A percentile compares a stretch with the other conserved stretches of the same genome.
Conservation (phyloP, 2,888 invertebrate genomes). For the Lypha dubia region DNA sequence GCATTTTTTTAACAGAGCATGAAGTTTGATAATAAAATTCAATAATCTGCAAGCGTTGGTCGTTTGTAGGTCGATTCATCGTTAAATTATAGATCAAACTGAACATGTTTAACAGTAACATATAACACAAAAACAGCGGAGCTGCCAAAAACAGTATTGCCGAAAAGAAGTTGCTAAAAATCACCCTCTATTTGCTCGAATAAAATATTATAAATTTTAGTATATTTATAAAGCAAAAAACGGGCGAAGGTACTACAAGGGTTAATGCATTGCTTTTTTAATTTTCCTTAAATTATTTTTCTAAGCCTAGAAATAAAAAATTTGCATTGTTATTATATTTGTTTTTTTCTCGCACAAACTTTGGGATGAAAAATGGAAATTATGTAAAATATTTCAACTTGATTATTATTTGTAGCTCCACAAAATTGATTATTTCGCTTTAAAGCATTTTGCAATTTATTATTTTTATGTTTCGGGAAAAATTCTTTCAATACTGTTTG, state of each 20-base stretch:
- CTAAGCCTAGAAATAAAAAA: conserved; percentile 64
- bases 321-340: conserved; percentile 69
- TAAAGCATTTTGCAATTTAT: conserved; percentile 81
- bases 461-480: conserved; percentile 47
- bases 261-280: conserved; percentile 41
- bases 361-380: conserved; percentile 82
- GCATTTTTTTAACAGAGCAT: no score
- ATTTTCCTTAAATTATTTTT: conserved; percentile 17
- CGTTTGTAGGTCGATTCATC: no score
- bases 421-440: conserved; percentile 82
- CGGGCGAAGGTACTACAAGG: background rate
- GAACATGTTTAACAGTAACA: no score
- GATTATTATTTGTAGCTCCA: conserved; percentile 76
- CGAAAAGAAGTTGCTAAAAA: no score
- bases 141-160: no score
- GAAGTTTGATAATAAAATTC: no score
- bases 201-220: no score
- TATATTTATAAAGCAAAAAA: background rate
- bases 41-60: no score
- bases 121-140: no score
- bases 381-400: conserved; percentile 81
- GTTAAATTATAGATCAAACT: no score
- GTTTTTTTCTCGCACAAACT: conserved; percentile 17
- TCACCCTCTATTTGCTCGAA: no score
- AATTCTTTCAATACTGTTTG: conserved; percentile 29